Conservation (phyloP, 2,113 vertebrate species). For the Dolichallabes microphthalmus region DNA sequence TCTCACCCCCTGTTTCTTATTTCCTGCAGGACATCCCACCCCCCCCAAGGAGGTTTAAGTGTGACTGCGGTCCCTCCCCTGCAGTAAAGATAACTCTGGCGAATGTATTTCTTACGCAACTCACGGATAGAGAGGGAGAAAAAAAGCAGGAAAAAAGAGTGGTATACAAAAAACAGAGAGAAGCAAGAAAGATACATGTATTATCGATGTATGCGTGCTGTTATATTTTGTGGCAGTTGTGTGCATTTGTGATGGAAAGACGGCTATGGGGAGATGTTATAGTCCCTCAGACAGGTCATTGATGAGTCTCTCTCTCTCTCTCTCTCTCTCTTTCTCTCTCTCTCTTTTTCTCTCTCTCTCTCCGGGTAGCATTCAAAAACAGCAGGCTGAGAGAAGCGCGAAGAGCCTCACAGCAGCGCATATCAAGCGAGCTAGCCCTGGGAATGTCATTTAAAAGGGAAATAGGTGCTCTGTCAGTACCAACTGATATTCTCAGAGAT, state of each 20-base stretch:
- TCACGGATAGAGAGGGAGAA: slow-evolving; percentile 9
- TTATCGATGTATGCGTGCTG: slow-evolving; percentile 35
- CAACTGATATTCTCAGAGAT: slow-evolving; percentile 41
- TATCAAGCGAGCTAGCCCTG: slow-evolving; percentile 17
- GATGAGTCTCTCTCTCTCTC: slow-evolving; percentile 30
- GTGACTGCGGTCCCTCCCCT: slow-evolving; percentile 51
- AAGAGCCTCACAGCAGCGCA: slow-evolving; percentile 35
- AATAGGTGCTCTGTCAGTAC: slow-evolving; percentile 34
- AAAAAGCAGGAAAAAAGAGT: slow-evolving; percentile 32
- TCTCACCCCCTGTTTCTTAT: slow-evolving; percentile 42
- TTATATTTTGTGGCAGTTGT: background rate
- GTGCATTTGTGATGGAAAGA: slow-evolving; percentile 15
- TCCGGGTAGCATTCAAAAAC: slow-evolving; percentile 37
- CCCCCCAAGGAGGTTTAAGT: slow-evolving; percentile 29
- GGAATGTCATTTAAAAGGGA: slow-evolving; percentile 43
- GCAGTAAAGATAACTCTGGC: slow-evolving; percentile 60
- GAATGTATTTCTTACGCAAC: slow-evolving; percentile 55
- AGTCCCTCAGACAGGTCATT: slow-evolving; percentile 40
- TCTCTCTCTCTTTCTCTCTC: background rate
- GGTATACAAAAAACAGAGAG: slow-evolving; percentile 1
- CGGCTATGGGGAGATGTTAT: slow-evolving; percentile 11
- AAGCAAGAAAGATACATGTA: slow-evolving; percentile 15
- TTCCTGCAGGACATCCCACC: slow-evolving; percentile 41
- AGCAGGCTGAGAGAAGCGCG: slow-evolving; percentile 34
- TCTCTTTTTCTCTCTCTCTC: slow-evolving; percentile 9